Evolutionary conservation across 2,888 invertebrate species (phyloP).

Genomic region (Laspeyria flexula): DNA sequence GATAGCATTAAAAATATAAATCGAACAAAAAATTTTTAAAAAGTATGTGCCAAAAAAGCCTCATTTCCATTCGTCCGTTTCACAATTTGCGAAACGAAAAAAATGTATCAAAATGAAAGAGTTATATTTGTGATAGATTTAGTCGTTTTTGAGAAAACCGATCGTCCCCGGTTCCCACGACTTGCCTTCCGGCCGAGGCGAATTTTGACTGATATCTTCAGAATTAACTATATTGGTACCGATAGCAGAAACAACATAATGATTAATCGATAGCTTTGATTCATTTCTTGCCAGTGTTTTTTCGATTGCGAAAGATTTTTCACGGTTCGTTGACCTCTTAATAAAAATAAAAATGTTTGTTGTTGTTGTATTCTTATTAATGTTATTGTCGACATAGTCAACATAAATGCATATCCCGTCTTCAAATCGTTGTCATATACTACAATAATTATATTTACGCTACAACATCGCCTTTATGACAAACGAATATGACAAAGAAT

Average conservation of each 20-base stretch:
- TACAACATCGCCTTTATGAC: too few species aligned
- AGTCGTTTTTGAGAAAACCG: conserved; percentile 82
- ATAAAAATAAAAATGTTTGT: too few species aligned
- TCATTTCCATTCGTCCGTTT: conserved; percentile 45
- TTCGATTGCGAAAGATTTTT: too few species aligned
- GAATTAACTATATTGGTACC: conserved; percentile 71
- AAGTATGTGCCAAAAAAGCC: conserved; percentile 26
- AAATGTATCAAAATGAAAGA: conserved; percentile 56
- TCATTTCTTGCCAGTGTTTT: conserved; percentile 30
- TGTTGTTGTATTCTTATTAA: too few species aligned
- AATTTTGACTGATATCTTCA: conserved; percentile 84
- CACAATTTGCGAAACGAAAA: conserved; percentile 51
- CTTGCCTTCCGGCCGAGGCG: conserved; percentile 80
- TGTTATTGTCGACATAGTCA: neutral
- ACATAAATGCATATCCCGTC: too few species aligned
- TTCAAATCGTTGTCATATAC: too few species aligned
- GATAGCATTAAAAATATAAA: neutral
- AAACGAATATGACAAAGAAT: too few species aligned
- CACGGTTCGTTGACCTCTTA: too few species aligned
- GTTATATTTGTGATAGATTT: conserved; percentile 67
- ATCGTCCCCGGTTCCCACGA: conserved; percentile 78
- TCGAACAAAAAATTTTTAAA: conserved; percentile 27
- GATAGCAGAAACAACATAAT: conserved; percentile 58
- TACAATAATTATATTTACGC: too few species aligned
- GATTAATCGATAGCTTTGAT: conserved; percentile 45